phyloP scores from a whole-genome alignment of 92 coral and sea anemone species.

The Desmophyllum pertusum region DNA sequence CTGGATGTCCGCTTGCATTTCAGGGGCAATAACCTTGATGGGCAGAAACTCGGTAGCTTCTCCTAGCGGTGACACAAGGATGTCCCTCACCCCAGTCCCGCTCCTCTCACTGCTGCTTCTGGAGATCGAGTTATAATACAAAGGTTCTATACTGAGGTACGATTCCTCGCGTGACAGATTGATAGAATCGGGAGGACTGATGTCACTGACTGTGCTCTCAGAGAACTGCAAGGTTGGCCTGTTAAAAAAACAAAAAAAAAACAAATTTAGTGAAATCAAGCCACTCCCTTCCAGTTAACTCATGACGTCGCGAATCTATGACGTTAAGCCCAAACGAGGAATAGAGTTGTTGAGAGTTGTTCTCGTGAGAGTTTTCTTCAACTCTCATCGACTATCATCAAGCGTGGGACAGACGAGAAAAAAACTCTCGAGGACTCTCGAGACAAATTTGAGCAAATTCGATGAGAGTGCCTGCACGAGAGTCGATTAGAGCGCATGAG shows the following conservation, averaged over 20 bases:
- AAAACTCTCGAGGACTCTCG: too few relatives aligned
- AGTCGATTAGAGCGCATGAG: too few relatives aligned
- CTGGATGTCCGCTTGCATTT: conserved; percentile 76
- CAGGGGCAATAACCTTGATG: conserved; percentile 80
- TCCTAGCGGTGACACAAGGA: conserved; percentile 76
- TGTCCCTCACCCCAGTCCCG: conserved; percentile 71
- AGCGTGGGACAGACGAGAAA: too few relatives aligned
- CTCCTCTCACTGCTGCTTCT: conserved; percentile 92
- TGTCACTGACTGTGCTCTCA: conserved; percentile 67
- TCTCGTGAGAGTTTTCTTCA: too few relatives aligned
- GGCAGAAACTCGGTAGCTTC: conserved; percentile 84
- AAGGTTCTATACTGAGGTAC: conserved; percentile 40
- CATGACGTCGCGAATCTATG: neutral
- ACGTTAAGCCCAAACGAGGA: too few relatives aligned
- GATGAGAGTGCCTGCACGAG: too few relatives aligned
- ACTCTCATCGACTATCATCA: too few relatives aligned
- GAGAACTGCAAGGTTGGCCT: conserved; percentile 74
- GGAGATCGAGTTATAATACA: conserved; percentile 57
- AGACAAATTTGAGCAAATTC: too few relatives aligned
- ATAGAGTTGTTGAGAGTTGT: too few relatives aligned
- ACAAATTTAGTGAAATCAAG: neutral
- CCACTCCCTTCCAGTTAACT: neutral
- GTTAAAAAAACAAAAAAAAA: conserved; percentile 11
- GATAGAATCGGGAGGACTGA: conserved; percentile 62
- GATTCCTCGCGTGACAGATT: conserved; percentile 59